These are phyloP conservation scores for Remorina albescens DNA, from an alignment of 2,797 vertebrate species.

Conservation along the genomic window DNA sequence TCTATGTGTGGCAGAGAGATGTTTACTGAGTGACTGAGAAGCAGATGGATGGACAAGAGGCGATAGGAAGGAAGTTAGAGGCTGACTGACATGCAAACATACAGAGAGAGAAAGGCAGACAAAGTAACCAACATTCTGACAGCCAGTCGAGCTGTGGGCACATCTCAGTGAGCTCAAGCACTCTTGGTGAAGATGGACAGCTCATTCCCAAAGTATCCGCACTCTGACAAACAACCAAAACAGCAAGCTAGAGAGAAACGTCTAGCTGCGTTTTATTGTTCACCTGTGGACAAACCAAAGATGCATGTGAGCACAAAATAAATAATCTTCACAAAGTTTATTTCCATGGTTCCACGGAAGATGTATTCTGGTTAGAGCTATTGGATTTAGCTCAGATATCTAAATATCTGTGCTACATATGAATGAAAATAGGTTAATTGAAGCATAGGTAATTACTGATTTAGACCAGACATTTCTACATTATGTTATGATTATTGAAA, in stretches of 20 bases:
- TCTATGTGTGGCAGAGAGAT: constrained; percentile 46
- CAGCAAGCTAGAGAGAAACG: constrained; percentile 22
- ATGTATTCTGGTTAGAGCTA: not conserved
- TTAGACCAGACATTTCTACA: too few species aligned
- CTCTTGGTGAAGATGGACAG: constrained; percentile 62
- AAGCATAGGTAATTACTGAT: too few species aligned
- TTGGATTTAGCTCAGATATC: not conserved
- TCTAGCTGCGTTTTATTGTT: constrained; percentile 31
- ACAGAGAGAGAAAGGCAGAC: constrained; percentile 47
- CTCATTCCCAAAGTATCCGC: constrained; percentile 39
- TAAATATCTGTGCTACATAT: too few species aligned
- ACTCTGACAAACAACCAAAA: constrained; percentile 53
- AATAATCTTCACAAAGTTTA: not conserved
- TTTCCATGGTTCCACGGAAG: not conserved
- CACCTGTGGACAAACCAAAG: constrained; percentile 42
- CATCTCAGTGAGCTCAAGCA: constrained; percentile 37
- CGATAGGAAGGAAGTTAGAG: constrained; percentile 33
- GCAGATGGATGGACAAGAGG: constrained; percentile 34
- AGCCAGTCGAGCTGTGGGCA: constrained; percentile 49
- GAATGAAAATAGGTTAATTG: too few species aligned
- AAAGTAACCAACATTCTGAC: constrained; percentile 53
- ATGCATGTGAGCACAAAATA: constrained; percentile 14
- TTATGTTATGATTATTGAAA: too few species aligned
- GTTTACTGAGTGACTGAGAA: constrained; percentile 18
- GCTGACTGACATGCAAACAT: constrained; percentile 65